Evolutionary conservation across 2,797 vertebrate species (phyloP).

Genomic region (Schizothorax lantsangensis): DNA sequence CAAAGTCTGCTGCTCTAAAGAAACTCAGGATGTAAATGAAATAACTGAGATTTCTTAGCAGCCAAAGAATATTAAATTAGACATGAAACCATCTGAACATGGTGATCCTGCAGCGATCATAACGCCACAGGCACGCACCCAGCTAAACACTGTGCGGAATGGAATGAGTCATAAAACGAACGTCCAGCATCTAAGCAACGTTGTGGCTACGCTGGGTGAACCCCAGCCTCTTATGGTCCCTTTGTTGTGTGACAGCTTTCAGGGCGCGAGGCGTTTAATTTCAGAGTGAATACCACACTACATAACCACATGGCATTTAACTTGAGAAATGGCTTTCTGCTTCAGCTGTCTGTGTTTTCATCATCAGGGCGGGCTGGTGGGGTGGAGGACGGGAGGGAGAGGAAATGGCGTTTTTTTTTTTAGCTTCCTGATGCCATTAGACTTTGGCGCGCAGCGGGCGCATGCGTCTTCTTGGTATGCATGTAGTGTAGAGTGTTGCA

Average conservation of each 20-base stretch:
- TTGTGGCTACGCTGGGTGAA: conserved; percentile 56
- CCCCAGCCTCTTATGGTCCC: conserved; percentile 66
- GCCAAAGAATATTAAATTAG: conserved; percentile 29
- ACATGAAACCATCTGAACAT: conserved; percentile 41
- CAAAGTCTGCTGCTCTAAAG: conserved; percentile 9
- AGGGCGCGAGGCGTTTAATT: conserved; percentile 91
- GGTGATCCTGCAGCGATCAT: conserved; percentile 55
- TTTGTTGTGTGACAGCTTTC: conserved; percentile 86
- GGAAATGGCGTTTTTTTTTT: conserved; percentile 84
- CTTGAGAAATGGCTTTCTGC: conserved; percentile 99
- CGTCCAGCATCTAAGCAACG: conserved; percentile 44
- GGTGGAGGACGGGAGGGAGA: conserved; percentile 61
- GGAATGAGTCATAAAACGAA: conserved; percentile 38
- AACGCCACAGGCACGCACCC: conserved; percentile 48
- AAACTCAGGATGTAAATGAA: conserved; percentile 37
- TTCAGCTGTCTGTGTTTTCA: conserved; percentile 95
- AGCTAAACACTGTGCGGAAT: conserved; percentile 21
- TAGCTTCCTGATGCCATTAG: conserved; percentile 90
- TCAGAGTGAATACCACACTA: conserved; percentile 95
- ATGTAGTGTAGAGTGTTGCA: conserved; percentile 65
- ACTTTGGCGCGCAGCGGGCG: conserved; percentile 79
- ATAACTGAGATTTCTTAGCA: background rate
- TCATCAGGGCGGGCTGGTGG: conserved; percentile 87
- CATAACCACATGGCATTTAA: conserved; percentile 99
- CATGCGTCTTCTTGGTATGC: conserved; percentile 82